These are phyloP conservation scores for Liasis olivaceus DNA, from an alignment of 2,797 vertebrate species.

Conservation along the genomic window DNA sequence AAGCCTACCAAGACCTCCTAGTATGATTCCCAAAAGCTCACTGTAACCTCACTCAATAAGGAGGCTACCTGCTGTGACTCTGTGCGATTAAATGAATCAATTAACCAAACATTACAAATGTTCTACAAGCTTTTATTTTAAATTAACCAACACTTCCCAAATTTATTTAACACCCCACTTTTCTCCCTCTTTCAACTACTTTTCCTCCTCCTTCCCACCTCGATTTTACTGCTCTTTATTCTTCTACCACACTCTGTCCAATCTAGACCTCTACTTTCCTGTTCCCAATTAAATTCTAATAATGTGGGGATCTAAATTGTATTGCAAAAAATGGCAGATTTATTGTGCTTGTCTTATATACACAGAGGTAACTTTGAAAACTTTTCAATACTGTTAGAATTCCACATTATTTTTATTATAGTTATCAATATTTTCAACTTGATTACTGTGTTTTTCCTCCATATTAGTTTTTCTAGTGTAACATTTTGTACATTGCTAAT, in stretches of 20 bases:
- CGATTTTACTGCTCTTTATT: not conserved
- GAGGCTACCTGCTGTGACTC: not conserved
- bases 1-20: not conserved
- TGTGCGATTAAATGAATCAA: not conserved
- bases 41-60: not conserved
- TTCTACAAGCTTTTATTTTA: not conserved
- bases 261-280: not conserved
- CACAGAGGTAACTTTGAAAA: not conserved
- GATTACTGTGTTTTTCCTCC: not conserved
- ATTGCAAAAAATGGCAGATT: not conserved
- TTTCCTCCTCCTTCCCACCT: not conserved
- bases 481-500: not conserved
- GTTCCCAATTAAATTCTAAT: not conserved
- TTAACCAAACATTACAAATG: not conserved
- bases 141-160: not conserved
- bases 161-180: not conserved
- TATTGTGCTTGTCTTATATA: not conserved
- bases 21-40: not conserved
- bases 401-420: not conserved
- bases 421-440: not conserved
- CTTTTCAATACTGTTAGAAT: not conserved
- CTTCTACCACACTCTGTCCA: not conserved
- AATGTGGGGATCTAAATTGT: not conserved
- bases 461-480: not conserved
- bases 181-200: not conserved